These are phyloP conservation scores for Myathropa florea DNA, from an alignment of 2,888 invertebrate genomes.

Conservation along the genomic window DNA sequence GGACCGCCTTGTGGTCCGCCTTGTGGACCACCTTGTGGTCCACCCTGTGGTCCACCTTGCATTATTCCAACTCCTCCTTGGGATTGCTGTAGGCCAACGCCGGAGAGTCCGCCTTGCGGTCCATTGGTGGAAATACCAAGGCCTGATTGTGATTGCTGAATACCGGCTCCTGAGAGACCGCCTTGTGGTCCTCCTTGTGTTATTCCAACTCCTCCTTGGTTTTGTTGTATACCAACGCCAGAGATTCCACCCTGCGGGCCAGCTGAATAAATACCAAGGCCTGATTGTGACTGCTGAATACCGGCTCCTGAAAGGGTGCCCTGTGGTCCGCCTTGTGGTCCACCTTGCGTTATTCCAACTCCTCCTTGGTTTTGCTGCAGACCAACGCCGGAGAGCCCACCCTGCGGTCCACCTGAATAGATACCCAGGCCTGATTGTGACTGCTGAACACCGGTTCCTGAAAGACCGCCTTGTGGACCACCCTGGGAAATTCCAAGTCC, in stretches of 20 bases:
- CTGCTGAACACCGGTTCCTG: conserved; percentile 26
- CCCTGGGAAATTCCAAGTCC: background rate
- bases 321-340: conserved; percentile 3
- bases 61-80: background rate
- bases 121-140: background rate
- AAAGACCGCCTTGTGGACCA: background rate
- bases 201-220: conserved; percentile 8
- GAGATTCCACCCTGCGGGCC: too few relatives aligned
- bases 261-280: too few relatives aligned
- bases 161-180: background rate
- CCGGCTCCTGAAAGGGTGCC: conserved; percentile 1
- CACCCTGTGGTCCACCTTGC: background rate
- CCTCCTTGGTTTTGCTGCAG: background rate
- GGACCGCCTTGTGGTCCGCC: background rate
- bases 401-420: background rate
- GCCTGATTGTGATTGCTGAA: conserved; percentile 44
- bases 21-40: background rate
- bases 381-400: background rate
- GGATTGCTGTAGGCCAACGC: background rate
- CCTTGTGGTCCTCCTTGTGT: background rate
- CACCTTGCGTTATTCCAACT: too few relatives aligned
- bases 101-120: background rate
- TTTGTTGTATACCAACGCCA: too few relatives aligned
- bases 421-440: conserved; percentile 15
- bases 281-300: conserved; percentile 49